Evolutionary conservation across 2,888 invertebrate species (phyloP), one percentile per base, ranked within the genome.

Genomic region (Drosophila paranaensis): DNA sequence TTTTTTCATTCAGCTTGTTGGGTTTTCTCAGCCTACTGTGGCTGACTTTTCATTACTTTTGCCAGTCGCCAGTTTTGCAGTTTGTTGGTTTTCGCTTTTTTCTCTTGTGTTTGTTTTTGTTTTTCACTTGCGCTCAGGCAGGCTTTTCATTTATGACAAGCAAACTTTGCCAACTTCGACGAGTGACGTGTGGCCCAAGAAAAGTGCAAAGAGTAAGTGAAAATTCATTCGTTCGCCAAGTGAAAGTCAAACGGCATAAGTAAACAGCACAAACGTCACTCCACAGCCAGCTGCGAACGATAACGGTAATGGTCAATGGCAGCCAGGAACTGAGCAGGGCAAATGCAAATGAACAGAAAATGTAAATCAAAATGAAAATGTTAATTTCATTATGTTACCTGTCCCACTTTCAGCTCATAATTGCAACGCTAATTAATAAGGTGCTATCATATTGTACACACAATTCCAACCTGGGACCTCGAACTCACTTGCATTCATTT

Each of bases 201-300:
- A 87, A 68, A 78, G 81, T 79, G 71, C 66, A 79, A 84, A 81
- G 69, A 74, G 79, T 74, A 84, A 83, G 77, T 81, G 72, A 81
- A 84, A 81, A 65, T 67, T 77, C 54, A 64, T 42, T 55, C 35
- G 33, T 16, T 39, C 35, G 57, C 65, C 62, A 72, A 89, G 86
- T 62, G 83, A 89, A 89, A 89, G 83, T 88, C 86, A 88, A 89
- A 89, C 75, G 77, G 88, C 86, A 87, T 87, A 88, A 86, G 72
- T 81, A 86, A 89, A 83, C 73, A 84, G 65, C 57, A 40, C 69
- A 53, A 58, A 63, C 77, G 70, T 67, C 75, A 65, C 43, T 60
- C 30, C 46, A 14, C 20, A 55, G 33, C 58, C 40, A 53, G 43
- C 37, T 58, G 61, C 33, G 39, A 43, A 55, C 58, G 56, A n/a